Percentiles rank a stretch among this genome's conserved stretches.
phyloP scores from a whole-genome alignment of 2,888 invertebrate genomes.

The Taenaris catops region DNA sequence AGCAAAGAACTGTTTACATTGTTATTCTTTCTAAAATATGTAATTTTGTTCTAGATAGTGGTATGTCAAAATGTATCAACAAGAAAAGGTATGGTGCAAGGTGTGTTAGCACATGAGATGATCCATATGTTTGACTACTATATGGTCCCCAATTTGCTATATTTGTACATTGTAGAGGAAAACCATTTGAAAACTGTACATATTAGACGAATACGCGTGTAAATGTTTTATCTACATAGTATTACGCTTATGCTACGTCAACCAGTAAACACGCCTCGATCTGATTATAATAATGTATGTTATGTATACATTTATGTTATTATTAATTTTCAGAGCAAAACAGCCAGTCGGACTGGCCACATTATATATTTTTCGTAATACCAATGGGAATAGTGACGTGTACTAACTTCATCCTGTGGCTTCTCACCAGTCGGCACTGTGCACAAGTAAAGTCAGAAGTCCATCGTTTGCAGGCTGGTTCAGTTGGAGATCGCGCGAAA shows the following conservation, averaged over 20 bases:
- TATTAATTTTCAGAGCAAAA: constrained; percentile 61
- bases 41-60: constrained; percentile 86
- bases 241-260: no score
- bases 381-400: constrained; percentile 83
- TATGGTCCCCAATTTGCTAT: no score
- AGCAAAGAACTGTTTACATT: no score
- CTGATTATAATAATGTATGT: no score
- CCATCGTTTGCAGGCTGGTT: constrained; percentile 82
- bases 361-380: constrained; percentile 82
- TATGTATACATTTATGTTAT: no score
- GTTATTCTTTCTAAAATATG: no score
- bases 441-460: constrained; percentile 87
- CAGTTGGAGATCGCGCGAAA: constrained; percentile 79
- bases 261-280: no score
- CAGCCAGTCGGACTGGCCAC: constrained; percentile 55
- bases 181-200: no score
- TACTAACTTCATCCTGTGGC: constrained; percentile 84
- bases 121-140: constrained; percentile 98
- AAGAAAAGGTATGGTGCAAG: constrained; percentile 85
- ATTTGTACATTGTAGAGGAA: no score
- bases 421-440: constrained; percentile 84
- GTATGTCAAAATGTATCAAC: constrained; percentile 93
- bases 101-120: constrained; percentile 94
- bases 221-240: no score
- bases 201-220: no score